Conservation (phyloP, 64 coral and sea anemone genomes). For the Stylophora pistillata region DNA sequence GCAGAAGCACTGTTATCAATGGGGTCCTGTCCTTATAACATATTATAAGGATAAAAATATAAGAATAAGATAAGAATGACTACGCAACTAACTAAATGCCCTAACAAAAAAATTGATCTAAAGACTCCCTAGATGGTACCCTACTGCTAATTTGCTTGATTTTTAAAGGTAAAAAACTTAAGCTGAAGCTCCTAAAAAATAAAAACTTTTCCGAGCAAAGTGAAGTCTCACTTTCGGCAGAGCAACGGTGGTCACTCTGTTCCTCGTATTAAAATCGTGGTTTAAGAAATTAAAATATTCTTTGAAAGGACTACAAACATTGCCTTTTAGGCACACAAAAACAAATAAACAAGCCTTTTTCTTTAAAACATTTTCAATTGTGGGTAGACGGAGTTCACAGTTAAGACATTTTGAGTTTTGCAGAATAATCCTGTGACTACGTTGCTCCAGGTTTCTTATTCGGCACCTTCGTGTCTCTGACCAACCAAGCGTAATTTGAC, state of each 20-base stretch:
- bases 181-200: background rate
- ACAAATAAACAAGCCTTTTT: background rate
- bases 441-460: background rate
- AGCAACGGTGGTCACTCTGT: background rate
- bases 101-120: background rate
- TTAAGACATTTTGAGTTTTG: background rate
- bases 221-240: background rate
- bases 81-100: no score
- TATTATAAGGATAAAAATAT: no score
- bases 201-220: background rate
- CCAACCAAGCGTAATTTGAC: background rate
- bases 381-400: background rate
- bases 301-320: background rate
- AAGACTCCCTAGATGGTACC: background rate
- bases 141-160: background rate
- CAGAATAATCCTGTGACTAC: background rate
- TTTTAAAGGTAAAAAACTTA: constrained; percentile 12
- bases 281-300: background rate
- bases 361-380: background rate
- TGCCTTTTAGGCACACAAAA: background rate
- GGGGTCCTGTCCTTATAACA: no score
- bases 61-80: no score
- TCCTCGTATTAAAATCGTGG: background rate
- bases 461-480: background rate
- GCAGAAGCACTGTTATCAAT: no score